Base-by-base conservation (phyloP, 2,888 invertebrate genomes). In the Patella pellucida region DNA sequence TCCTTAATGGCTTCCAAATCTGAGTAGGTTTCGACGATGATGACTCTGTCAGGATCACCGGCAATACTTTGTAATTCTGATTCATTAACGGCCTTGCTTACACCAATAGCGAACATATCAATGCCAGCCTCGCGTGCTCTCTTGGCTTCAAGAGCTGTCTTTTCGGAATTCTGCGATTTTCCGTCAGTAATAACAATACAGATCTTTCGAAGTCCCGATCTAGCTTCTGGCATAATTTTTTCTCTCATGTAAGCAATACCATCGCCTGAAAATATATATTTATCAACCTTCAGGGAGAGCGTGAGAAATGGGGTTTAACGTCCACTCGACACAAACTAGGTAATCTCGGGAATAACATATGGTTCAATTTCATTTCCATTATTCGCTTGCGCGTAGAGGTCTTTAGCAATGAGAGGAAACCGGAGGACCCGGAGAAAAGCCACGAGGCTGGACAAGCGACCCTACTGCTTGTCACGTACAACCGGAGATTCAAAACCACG, bases 41-140 rank as follows among this genome's bases (percentile, higher is more conserved):
- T 71, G 11, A 82, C 80, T 2, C 73, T 71, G 50, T 68, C 54
- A 0, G 12, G 69, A 69, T 73, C 52, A 0, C 79, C 79, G 0
- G 82, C 82, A 19, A 82, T 82, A 19, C 52, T 73, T 50, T 56
- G 7, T 52, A 82, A 72, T 70, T 82, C 82, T n/a, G 72, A 50
- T 27, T 69, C 54, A 51, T 73, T 69, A 1, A 80, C 72, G 5
- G 27, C 69, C 3, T 23, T 23, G 14, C 79, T 78, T 1, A 81
- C 78, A 14, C 81, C 81, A 52, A 81, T 76, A 19, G 81, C 81
- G 54, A 78, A 78, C 74, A 78, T 79, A 4, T 56, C 62, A 68
- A 79, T 73, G 27, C 78, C 78, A 14, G 31, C 72, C 1, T 54
- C 52, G 7, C 75, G 76, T 2, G 79, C 76, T 0, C 5, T 4